These are phyloP conservation scores for Drosophila neoperkinsi DNA, from an alignment of 2,888 invertebrate genomes.

Conservation along the genomic window DNA sequence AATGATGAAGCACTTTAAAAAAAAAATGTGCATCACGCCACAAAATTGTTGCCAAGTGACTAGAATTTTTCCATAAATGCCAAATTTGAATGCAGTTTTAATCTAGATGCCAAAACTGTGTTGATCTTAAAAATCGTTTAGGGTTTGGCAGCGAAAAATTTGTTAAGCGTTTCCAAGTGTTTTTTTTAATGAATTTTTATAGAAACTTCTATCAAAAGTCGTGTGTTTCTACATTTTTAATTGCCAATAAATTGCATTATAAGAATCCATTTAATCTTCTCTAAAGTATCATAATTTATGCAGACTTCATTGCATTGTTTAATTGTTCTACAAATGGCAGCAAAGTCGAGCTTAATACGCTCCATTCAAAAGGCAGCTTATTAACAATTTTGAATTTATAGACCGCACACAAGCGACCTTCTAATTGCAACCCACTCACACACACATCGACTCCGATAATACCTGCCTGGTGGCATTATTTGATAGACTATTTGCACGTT, in stretches of 20 bases:
- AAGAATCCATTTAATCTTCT: not conserved
- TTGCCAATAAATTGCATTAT: not conserved
- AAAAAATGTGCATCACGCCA: not conserved
- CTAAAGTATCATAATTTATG: slow-evolving; percentile 6
- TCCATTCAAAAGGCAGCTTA: slow-evolving; percentile 33
- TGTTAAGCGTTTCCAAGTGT: not conserved
- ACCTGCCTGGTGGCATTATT: slow-evolving; percentile 58
- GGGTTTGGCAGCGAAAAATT: not conserved
- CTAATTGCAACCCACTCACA: slow-evolving; percentile 38
- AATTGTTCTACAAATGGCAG: slow-evolving; percentile 22
- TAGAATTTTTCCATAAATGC: not conserved
- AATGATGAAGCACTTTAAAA: slow-evolving; percentile 28
- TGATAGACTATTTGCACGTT: slow-evolving; percentile 71
- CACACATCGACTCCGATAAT: slow-evolving; percentile 17
- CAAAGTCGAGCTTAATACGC: slow-evolving; percentile 36
- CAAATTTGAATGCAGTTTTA: not conserved
- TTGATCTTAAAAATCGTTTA: not conserved
- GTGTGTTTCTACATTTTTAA: not conserved
- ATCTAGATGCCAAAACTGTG: not conserved
- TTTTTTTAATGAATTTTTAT: not conserved
- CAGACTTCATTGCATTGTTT: slow-evolving; percentile 35
- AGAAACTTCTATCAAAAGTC: not conserved
- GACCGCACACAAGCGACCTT: slow-evolving; percentile 58
- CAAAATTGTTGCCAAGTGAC: not conserved
- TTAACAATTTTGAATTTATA: slow-evolving; percentile 45